phyloP scores from a whole-genome alignment of 2,797 vertebrate genomes.

The Gadopsis marmoratus region DNA sequence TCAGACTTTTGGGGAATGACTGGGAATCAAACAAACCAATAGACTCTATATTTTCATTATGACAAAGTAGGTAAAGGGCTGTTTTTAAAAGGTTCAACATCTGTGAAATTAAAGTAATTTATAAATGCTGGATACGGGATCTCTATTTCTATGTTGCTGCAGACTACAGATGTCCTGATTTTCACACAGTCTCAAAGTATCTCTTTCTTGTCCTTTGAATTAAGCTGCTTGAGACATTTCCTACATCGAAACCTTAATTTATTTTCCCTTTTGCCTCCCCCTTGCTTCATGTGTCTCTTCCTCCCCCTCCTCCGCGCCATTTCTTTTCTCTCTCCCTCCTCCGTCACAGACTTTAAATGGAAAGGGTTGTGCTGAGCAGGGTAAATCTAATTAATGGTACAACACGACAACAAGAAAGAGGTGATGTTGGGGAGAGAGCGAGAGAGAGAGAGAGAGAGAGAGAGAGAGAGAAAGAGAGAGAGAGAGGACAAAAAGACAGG shows the following conservation, averaged over 20 bases:
- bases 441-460: neutral
- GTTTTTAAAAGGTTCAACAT: slow-evolving; percentile 13
- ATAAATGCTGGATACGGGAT: slow-evolving; percentile 17
- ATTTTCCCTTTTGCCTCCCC: slow-evolving; percentile 28
- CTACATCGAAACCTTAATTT: slow-evolving; percentile 36
- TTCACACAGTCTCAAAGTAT: slow-evolving; percentile 38
- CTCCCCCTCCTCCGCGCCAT: slow-evolving; percentile 10
- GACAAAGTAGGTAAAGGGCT: neutral
- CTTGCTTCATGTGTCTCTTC: slow-evolving; percentile 13
- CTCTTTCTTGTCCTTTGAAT: slow-evolving; percentile 44
- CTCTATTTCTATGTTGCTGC: slow-evolving; percentile 9
- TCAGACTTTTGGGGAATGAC: neutral
- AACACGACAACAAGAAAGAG: slow-evolving; percentile 75
- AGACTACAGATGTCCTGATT: slow-evolving; percentile 26
- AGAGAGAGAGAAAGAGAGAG: no score
- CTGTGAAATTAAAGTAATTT: slow-evolving; percentile 13
- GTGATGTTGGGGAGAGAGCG: slow-evolving; percentile 63
- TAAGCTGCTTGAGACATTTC: slow-evolving; percentile 55
- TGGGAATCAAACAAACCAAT: neutral
- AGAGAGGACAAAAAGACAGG: slow-evolving; percentile 35
- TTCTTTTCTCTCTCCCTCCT: slow-evolving; percentile 50
- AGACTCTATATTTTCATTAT: neutral
- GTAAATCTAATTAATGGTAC: slow-evolving; percentile 83
- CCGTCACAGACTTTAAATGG: slow-evolving; percentile 73
- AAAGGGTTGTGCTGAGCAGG: slow-evolving; percentile 72